phyloP scores from a whole-genome alignment of 1,140 invertebrate genomes.

The Polypedilum vanderplanki region DNA sequence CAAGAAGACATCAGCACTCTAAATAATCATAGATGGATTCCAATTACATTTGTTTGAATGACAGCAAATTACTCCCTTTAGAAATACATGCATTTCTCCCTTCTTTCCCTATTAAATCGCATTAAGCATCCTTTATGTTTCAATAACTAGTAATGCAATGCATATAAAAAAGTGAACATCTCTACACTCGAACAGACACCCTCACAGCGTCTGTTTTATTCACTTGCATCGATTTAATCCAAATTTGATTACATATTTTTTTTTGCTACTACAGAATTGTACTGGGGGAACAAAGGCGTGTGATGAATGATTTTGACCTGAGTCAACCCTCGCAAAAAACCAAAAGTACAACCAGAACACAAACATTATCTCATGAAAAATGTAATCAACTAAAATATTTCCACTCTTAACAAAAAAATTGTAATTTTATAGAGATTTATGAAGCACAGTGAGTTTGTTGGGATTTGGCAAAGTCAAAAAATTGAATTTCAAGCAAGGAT shows the following conservation, averaged over 20 bases:
- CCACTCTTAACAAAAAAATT: too few species aligned
- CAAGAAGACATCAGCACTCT: neutral
- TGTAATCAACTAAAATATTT: conserved; percentile 26
- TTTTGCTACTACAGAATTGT: conserved; percentile 1
- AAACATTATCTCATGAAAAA: conserved; percentile 25
- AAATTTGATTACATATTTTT: conserved; percentile 27
- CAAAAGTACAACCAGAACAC: neutral
- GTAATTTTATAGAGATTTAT: conserved; percentile 20
- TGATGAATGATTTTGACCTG: conserved; percentile 15
- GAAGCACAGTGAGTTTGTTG: neutral
- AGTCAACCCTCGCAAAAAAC: neutral
- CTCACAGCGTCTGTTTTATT: neutral
- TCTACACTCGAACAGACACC: neutral
- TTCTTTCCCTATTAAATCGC: neutral
- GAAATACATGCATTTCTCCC: neutral
- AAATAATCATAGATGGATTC: neutral
- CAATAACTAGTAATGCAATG: conserved; percentile 7
- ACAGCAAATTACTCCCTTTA: conserved; percentile 23
- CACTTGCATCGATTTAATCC: conserved; percentile 28
- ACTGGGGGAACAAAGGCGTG: neutral
- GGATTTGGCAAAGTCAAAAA: neutral
- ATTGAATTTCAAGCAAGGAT: conserved; percentile 22
- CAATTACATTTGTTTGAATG: conserved; percentile 2
- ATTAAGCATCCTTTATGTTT: conserved; percentile 23
- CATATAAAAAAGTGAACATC: conserved; percentile 15